Conservation (phyloP, 2,888 invertebrate genomes). For the Melanargia galathea region DNA sequence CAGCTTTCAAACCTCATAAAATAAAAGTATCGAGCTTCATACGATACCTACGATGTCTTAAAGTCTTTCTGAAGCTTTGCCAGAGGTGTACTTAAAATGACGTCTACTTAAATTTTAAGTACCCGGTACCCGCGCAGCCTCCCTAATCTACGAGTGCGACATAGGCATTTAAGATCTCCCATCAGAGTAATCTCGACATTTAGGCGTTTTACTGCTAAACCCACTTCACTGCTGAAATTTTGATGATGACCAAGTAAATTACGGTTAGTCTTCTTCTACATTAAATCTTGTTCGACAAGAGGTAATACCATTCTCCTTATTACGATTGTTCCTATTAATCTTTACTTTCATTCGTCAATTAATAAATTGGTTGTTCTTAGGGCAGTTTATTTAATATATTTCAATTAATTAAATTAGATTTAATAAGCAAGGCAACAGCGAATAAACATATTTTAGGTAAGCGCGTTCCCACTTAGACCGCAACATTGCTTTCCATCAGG, state of each 20-base stretch:
- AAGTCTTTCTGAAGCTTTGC: constrained; percentile 9
- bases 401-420: not conserved
- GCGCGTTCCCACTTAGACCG: too few species aligned
- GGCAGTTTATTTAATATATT: not conserved
- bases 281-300: constrained; percentile 25
- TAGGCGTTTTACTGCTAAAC: constrained; percentile 29
- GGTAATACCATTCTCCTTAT: not conserved
- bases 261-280: constrained; percentile 18
- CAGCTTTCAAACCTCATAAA: constrained; percentile 9
- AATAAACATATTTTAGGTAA: too few species aligned
- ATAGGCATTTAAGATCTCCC: constrained; percentile 23
- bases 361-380: not conserved
- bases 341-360: constrained; percentile 4
- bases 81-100: constrained; percentile 8
- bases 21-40: not conserved
- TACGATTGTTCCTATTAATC: constrained; percentile 5
- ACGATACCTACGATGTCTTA: not conserved
- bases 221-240: constrained; percentile 31
- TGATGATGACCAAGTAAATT: constrained; percentile 30
- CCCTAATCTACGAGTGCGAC: constrained; percentile 10
- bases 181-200: constrained; percentile 29
- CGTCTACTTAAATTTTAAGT: constrained; percentile 15
- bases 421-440: too few species aligned
- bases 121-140: not conserved
- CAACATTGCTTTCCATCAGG: too few species aligned